A percentile compares a stretch with the other conserved stretches of the same genome.
These are phyloP conservation scores for Hystrix brachyura DNA, from an alignment of 2,113 vertebrate genomes.

Conservation along the genomic window DNA sequence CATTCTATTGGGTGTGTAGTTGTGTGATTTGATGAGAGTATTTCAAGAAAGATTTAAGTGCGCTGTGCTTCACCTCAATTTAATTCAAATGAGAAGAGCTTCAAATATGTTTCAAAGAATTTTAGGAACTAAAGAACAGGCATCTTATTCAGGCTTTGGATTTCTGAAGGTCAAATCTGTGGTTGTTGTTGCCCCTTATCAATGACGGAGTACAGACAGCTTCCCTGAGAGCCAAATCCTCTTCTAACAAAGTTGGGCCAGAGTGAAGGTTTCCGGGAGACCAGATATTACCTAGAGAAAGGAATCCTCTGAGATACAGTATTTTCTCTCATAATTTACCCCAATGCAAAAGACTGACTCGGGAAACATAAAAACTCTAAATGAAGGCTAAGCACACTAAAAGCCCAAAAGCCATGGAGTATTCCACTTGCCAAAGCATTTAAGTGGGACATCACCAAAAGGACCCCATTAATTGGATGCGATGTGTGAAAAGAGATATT, in stretches of 20 bases:
- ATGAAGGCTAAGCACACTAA: background rate
- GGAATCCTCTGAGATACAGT: background rate
- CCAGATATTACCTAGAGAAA: background rate
- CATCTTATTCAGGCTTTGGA: background rate
- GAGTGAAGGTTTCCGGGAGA: background rate
- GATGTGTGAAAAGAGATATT: background rate
- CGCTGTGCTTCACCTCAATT: background rate
- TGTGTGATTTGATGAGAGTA: background rate
- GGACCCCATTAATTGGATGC: background rate
- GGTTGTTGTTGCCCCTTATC: background rate
- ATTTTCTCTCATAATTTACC: background rate
- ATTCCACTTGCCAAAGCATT: background rate
- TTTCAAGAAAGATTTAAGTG: conserved; percentile 50
- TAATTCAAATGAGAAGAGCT: conserved; percentile 3
- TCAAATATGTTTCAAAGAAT: background rate
- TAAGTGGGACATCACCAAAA: background rate
- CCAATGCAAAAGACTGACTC: background rate
- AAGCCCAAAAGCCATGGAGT: background rate
- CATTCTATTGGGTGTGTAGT: background rate
- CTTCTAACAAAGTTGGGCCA: background rate
- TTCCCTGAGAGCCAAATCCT: background rate
- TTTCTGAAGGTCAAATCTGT: conserved; percentile 25
- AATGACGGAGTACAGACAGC: background rate
- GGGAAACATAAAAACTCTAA: background rate
- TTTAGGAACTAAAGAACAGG: conserved; percentile 8